A percentile compares a stretch with the other conserved stretches of the same genome.
Evolutionary conservation across 2,797 vertebrate genomes (phyloP).

Genomic region (Sternotherus odoratus): DNA sequence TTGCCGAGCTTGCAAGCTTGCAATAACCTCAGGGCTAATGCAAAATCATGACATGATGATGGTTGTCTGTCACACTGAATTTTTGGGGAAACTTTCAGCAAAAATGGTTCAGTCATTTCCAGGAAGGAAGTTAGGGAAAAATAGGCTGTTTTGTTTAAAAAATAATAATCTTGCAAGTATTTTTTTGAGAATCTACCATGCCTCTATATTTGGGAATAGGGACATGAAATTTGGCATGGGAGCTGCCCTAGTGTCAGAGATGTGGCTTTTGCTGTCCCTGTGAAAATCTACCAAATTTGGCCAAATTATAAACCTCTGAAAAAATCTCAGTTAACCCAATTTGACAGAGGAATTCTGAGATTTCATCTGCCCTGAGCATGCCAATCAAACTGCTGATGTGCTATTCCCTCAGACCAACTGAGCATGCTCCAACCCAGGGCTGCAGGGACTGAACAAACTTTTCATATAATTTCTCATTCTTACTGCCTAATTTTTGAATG

Average conservation of each 20-base stretch:
- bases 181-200: neutral
- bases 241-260: neutral
- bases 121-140: neutral
- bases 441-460: neutral
- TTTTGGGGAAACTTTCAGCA: neutral
- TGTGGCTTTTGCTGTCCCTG: neutral
- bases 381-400: neutral
- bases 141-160: neutral
- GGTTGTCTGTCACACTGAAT: neutral
- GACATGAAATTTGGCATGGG: neutral
- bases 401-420: fast-evolving
- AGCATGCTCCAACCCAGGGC: neutral
- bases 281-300: neutral
- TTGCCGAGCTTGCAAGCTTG: neutral
- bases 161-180: neutral
- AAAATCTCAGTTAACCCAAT: neutral
- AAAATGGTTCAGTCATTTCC: neutral
- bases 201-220: neutral
- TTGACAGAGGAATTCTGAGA: neutral
- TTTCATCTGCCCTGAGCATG: neutral
- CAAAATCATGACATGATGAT: neutral
- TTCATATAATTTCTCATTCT: neutral
- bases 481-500: neutral
- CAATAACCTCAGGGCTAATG: neutral
- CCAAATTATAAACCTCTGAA: neutral